phyloP scores from a whole-genome alignment of 2,888 invertebrate species.

The Zonitis immaculata region DNA sequence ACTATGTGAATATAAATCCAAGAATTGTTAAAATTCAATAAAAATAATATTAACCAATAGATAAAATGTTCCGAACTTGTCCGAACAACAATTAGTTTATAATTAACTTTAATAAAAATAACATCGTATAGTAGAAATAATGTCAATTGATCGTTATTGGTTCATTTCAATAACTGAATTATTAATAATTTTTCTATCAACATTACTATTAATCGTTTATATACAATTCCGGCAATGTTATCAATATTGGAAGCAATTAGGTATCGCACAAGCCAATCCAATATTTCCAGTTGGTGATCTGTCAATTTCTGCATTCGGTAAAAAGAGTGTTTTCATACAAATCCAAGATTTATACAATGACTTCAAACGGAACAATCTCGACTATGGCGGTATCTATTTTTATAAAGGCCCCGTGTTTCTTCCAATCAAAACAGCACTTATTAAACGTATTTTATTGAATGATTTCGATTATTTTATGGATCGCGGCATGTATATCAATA shows the following conservation, averaged over 20 bases:
- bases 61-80: too few species aligned
- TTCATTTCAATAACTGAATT: background rate
- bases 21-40: too few species aligned
- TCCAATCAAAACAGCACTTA: slow-evolving; percentile 9
- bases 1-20: too few species aligned
- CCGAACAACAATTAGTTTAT: too few species aligned
- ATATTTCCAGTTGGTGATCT: slow-evolving; percentile 12
- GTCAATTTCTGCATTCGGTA: slow-evolving; percentile 4
- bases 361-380: slow-evolving; percentile 7
- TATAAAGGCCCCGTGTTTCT: slow-evolving; percentile 14
- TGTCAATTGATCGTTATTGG: too few species aligned
- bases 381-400: slow-evolving; percentile 13
- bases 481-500: slow-evolving; percentile 6
- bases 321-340: slow-evolving; percentile 4
- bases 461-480: slow-evolving; percentile 16
- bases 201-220: background rate
- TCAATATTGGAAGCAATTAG: slow-evolving; percentile 11
- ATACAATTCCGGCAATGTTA: slow-evolving; percentile 8
- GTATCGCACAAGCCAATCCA: slow-evolving; percentile 4
- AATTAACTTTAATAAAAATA: too few species aligned
- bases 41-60: too few species aligned
- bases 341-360: slow-evolving; percentile 6
- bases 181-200: background rate
- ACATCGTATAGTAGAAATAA: too few species aligned
- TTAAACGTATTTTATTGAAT: slow-evolving; percentile 8